These are phyloP conservation scores for Sabatieria punctata DNA, from an alignment of 2,888 invertebrate genomes.

Conservation along the genomic window DNA sequence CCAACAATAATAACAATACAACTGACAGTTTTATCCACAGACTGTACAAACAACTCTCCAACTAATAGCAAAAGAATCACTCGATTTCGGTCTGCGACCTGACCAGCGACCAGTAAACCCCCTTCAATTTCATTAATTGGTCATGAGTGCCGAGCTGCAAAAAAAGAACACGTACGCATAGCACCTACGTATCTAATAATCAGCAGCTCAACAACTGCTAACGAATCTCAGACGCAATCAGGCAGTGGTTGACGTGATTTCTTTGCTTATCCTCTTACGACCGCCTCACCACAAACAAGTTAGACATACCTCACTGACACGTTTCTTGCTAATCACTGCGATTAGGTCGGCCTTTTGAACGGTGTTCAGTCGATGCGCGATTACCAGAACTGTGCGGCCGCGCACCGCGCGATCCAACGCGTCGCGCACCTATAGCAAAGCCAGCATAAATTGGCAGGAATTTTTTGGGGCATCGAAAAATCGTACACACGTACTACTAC, in stretches of 20 bases:
- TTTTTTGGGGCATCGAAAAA: too few relatives aligned
- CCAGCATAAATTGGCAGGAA: too few relatives aligned
- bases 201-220: too few relatives aligned
- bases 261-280: neutral
- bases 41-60: too few relatives aligned
- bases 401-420: conserved; percentile 62
- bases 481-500: too few relatives aligned
- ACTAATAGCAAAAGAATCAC: too few relatives aligned
- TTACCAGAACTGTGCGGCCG: conserved; percentile 66
- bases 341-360: conserved; percentile 72
- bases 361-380: conserved; percentile 78
- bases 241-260: neutral
- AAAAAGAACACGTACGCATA: conserved; percentile 1
- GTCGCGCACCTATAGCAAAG: too few relatives aligned
- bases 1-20: too few relatives aligned
- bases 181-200: neutral
- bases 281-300: neutral
- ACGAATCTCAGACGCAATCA: too few relatives aligned
- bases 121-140: conserved; percentile 54
- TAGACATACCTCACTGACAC: conserved; percentile 54
- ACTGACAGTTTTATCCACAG: too few relatives aligned
- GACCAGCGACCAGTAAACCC: conserved; percentile 62
- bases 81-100: conserved; percentile 25
- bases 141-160: conserved; percentile 46
- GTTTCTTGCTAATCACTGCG: conserved; percentile 67